Conservation (phyloP, 1,140 invertebrate genomes). For the Pararge aegeria region DNA sequence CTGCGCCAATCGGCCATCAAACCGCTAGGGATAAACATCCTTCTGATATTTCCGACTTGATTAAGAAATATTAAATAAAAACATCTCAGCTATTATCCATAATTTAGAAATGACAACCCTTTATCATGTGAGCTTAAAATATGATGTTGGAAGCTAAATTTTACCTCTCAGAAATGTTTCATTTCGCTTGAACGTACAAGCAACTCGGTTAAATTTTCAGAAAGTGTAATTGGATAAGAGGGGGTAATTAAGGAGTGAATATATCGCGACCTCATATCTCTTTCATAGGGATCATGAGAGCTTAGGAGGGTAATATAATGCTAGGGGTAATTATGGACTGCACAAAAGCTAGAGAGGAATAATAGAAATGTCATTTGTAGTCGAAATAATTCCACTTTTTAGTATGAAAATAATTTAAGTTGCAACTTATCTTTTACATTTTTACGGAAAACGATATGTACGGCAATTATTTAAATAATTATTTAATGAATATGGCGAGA, state of each 20-base stretch:
- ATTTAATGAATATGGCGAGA: too few relatives aligned
- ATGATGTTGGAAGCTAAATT: not conserved
- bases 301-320: constrained; percentile 13
- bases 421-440: too few relatives aligned
- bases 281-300: constrained; percentile 19
- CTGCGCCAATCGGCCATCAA: too few relatives aligned
- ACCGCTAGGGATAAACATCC: too few relatives aligned
- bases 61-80: too few relatives aligned
- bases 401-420: too few relatives aligned
- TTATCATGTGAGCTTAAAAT: not conserved
- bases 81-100: not conserved
- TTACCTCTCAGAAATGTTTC: not conserved
- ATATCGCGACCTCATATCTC: constrained; percentile 22
- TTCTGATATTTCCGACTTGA: too few relatives aligned
- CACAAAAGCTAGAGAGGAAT: not conserved
- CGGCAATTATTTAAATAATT: too few relatives aligned
- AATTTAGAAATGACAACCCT: not conserved
- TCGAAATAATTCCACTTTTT: not conserved
- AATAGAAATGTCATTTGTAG: constrained; percentile 1
- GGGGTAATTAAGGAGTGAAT: constrained; percentile 23
- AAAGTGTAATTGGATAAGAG: constrained; percentile 24
- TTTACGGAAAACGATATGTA: too few relatives aligned
- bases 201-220: constrained; percentile 19
- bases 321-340: constrained; percentile 20
- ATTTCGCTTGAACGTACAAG: constrained; percentile 5